Evolutionary conservation across 2,888 invertebrate genomes (phyloP).

Genomic region (Steinernema scapterisci): DNA sequence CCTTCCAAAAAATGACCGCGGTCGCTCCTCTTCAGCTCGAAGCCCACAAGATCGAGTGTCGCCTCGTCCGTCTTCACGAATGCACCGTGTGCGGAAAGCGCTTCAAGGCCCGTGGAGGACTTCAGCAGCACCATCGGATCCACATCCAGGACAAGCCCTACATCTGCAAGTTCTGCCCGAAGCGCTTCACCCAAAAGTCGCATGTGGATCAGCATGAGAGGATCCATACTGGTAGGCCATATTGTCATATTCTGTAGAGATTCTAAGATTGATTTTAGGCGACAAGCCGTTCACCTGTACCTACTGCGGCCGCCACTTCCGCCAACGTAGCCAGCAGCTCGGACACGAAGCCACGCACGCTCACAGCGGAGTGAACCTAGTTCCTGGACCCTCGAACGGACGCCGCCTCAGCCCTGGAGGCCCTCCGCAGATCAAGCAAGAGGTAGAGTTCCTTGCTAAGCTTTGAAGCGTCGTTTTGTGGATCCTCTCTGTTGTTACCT

Average conservation of each 20-base stretch:
- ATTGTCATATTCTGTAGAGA: background rate
- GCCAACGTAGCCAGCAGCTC: constrained; percentile 64
- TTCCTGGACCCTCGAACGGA: background rate
- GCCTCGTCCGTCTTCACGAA: constrained; percentile 54
- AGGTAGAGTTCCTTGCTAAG: background rate
- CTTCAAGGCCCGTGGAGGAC: constrained; percentile 63
- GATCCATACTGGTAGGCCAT: constrained; percentile 59
- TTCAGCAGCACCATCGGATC: constrained; percentile 65
- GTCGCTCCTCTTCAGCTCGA: constrained; percentile 51
- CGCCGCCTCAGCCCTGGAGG: background rate
- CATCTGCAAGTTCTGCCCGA: constrained; percentile 56
- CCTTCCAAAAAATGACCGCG: too few relatives aligned
- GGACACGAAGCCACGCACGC: constrained; percentile 53
- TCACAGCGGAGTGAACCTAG: background rate
- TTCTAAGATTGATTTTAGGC: constrained; percentile 43
- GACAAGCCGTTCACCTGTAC: constrained; percentile 61
- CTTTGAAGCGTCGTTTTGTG: background rate
- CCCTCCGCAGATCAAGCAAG: background rate
- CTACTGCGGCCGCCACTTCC: constrained; percentile 61
- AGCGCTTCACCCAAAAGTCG: constrained; percentile 66
- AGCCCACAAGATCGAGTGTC: constrained; percentile 59
- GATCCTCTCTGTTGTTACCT: background rate
- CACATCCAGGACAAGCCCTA: constrained; percentile 63
- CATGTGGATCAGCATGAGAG: constrained; percentile 67
- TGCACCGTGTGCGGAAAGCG: constrained; percentile 61